phyloP scores from a whole-genome alignment of 2,888 invertebrate species.

The Tillus elongatus region DNA sequence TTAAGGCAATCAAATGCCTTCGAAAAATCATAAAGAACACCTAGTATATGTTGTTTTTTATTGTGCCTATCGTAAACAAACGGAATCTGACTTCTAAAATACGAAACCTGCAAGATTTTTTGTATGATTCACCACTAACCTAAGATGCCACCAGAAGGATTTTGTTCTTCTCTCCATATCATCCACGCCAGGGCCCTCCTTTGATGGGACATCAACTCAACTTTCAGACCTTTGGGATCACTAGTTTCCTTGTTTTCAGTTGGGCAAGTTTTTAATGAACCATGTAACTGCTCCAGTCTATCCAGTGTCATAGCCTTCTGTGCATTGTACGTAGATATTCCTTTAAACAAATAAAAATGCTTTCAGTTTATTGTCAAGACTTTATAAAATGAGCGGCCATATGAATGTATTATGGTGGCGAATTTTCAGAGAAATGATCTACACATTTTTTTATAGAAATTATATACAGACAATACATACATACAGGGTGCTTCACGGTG shows the following conservation, averaged over 20 bases:
- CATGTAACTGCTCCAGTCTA: conserved; percentile 61
- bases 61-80: too few relatives aligned
- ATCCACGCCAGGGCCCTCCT: conserved; percentile 81
- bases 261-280: conserved; percentile 60
- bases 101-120: too few relatives aligned
- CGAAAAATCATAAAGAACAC: too few relatives aligned
- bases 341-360: conserved; percentile 34
- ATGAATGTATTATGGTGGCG: too few relatives aligned
- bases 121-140: too few relatives aligned
- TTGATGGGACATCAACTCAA: conserved; percentile 74
- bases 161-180: conserved; percentile 79
- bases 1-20: too few relatives aligned
- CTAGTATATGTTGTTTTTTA: too few relatives aligned
- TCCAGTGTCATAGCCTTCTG: conserved; percentile 64
- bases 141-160: conserved; percentile 77
- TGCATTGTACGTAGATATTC: conserved; percentile 57
- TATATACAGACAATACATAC: background rate
- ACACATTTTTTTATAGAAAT: too few relatives aligned
- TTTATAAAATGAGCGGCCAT: too few relatives aligned
- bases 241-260: conserved; percentile 48
- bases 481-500: too few relatives aligned
- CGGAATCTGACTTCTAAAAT: too few relatives aligned
- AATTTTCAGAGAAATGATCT: too few relatives aligned
- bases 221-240: conserved; percentile 55
- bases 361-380: background rate